Base-by-base conservation (phyloP, 2,888 invertebrate genomes). In the Caenorhabditis angaria region DNA sequence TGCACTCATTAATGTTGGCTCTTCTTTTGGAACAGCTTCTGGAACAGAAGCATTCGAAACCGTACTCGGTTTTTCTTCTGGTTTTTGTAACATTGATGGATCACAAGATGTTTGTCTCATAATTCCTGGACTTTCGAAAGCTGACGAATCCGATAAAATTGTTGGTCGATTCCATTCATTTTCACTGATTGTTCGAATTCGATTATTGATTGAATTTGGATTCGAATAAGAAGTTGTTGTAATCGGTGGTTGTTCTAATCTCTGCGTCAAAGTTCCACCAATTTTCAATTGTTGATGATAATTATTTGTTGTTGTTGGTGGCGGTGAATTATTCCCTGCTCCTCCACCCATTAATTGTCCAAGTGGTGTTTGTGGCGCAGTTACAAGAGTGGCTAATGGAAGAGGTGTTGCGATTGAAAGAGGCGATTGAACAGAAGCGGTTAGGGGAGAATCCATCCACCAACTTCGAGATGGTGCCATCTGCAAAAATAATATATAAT, bases 1-100 rank as follows among this genome's bases (percentile, higher is more conserved):
- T 0, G 71, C 78, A 41, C 73, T 76, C 76, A 78, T 69, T 29
- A 65, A 47, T 3, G 60, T 29, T 12, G 69, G 68, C 32, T 74
- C 76, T 25, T 76, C 70, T 55, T 74, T 74, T 10, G 65, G n/a
- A 0, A 47, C 53, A 20, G 54, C 68, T 22, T 50, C 50, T 18
- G 50, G 8, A 41, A 32, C 32, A 32, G 6, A 32, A 8, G 5
- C 12, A n/a, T 8, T 27, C 29, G 29, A 14, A 10, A 5, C 18
- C 29, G 6, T 55, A 29, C 35, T 58, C 41, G n/a, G 12, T 27
- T n/a, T 58, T 24, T 47, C 20, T 32, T 32, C 20, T 18, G 27
- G 1, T 28, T 56, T 20, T 24, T 28, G 14, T 22, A 56, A 56
- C 27, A 32, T 18, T 6, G 25, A 12, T 10, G 32, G 28, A 29